Base-by-base conservation (phyloP, 2,888 invertebrate genomes). In the Eupithecia abbreviata region DNA sequence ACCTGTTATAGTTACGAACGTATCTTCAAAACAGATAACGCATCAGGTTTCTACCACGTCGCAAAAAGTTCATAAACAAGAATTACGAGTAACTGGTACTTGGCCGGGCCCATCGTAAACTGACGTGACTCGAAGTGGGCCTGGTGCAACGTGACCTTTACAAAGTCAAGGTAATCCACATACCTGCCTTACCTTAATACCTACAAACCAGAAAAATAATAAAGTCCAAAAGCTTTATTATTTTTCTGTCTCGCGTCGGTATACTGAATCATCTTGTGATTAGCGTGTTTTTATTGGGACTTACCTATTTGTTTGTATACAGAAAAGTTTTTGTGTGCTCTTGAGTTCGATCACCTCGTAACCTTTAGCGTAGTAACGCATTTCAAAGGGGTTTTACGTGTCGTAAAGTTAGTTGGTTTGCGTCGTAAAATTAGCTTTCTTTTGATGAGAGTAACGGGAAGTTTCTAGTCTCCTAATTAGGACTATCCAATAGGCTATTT, bases 151-250 rank as follows among this genome's bases (percentile, higher is more conserved):
- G 43, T 70, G 43, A 72, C 67, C 76, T 76, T 73, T 51, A 43
- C 76, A 76, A 65, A 73, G 70, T 76, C 70, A 76, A 76, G 72
- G 76, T 65, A 45, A 66, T 47, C 70, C 30, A 72, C 55, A 10
- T 18, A 18, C 10, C 43, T 18, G 18, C 47, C 10, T 45, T 43
- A 68, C 43, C 15, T 13, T 43, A 13, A 15, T 66, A 42, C 42
- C 42, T 43, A 58, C 55, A 18, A 30, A 30, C 30, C 30, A 30
- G 30, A 1, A 30, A 30, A 30, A 30, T 30, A 43, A n/a, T 30
- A 18, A 65, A 45, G 45, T 67, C 43, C 2, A 67, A 30, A 62
- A 12, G 4, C 10, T 62, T 62, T 62, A 9, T 62, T 62, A 30
- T 62, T 10, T 62, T 4, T 62, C 30, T 62, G 30, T 10, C 12